Evolutionary conservation across 2,888 invertebrate genomes (phyloP).

Genomic region (Gymnocheta viridis): DNA sequence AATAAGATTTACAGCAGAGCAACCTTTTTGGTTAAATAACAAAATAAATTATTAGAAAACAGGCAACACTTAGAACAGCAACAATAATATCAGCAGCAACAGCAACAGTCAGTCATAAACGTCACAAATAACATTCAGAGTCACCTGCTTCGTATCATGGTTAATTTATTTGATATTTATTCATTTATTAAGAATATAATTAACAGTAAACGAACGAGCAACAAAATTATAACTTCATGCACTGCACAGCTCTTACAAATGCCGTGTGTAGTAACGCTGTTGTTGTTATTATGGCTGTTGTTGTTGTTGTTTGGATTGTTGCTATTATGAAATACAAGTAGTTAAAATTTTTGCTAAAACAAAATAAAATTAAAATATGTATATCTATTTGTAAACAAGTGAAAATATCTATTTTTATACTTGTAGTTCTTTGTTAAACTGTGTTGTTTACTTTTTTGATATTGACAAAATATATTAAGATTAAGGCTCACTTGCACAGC

Average conservation of each 20-base stretch:
- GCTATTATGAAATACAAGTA: conserved; percentile 50
- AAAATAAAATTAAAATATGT: conserved; percentile 6
- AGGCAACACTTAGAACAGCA: conserved; percentile 23
- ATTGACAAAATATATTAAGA: not conserved
- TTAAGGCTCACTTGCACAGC: conserved; percentile 15
- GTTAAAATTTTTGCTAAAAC: conserved; percentile 14
- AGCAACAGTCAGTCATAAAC: conserved; percentile 27
- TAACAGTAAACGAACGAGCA: conserved; percentile 31
- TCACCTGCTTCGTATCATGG: conserved; percentile 59
- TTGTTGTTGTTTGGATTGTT: not conserved
- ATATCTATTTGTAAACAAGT: too few species aligned
- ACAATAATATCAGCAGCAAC: conserved; percentile 22
- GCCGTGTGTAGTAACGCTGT: not conserved
- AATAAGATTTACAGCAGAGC: conserved; percentile 57
- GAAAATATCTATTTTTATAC: conserved; percentile 6
- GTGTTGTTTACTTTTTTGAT: conserved; percentile 6
- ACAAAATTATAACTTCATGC: not conserved
- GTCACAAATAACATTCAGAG: conserved; percentile 51
- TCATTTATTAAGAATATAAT: conserved; percentile 54
- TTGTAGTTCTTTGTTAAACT: conserved; percentile 30
- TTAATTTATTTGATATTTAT: conserved; percentile 45
- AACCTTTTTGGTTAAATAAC: conserved; percentile 35
- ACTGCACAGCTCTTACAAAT: not conserved
- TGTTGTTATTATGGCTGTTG: not conserved
- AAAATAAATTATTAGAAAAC: conserved; percentile 49